These are phyloP conservation scores for Aphelocoma californica DNA, from an alignment of 2,797 vertebrate genomes.

Conservation along the genomic window DNA sequence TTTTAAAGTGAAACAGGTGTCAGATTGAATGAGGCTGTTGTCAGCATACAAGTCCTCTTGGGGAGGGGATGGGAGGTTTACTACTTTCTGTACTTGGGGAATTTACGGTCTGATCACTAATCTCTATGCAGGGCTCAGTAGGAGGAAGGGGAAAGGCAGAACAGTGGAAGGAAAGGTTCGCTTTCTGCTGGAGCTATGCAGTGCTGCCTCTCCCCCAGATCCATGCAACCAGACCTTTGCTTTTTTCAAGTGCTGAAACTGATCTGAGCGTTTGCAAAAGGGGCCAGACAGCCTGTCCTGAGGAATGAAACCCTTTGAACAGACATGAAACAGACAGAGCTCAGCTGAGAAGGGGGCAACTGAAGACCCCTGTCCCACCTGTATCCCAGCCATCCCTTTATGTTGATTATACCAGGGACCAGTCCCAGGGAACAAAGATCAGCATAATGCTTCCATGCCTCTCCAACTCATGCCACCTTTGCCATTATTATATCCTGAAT, in stretches of 20 bases:
- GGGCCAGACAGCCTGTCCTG: background rate
- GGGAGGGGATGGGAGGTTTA: background rate
- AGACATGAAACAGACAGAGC: background rate
- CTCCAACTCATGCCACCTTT: background rate
- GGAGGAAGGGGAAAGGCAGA: background rate
- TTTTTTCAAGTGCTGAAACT: background rate
- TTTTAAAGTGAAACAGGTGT: conserved; percentile 63
- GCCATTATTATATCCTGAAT: background rate
- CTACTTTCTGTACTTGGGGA: background rate
- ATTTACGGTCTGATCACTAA: background rate
- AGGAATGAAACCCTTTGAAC: background rate
- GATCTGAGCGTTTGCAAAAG: background rate
- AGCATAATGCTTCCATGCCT: background rate
- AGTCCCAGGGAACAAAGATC: background rate
- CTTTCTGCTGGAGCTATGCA: background rate
- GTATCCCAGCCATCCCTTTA: background rate
- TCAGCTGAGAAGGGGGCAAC: background rate
- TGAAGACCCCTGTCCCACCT: background rate
- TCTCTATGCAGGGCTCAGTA: background rate
- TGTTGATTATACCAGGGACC: background rate
- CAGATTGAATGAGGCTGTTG: conserved; percentile 29
- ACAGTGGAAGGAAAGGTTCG: background rate
- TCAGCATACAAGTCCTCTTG: conserved; percentile 6
- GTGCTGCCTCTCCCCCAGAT: background rate
- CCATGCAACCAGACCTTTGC: background rate